Conservation (phyloP, 2,797 vertebrate genomes). For the Sebastes steindachneri region DNA sequence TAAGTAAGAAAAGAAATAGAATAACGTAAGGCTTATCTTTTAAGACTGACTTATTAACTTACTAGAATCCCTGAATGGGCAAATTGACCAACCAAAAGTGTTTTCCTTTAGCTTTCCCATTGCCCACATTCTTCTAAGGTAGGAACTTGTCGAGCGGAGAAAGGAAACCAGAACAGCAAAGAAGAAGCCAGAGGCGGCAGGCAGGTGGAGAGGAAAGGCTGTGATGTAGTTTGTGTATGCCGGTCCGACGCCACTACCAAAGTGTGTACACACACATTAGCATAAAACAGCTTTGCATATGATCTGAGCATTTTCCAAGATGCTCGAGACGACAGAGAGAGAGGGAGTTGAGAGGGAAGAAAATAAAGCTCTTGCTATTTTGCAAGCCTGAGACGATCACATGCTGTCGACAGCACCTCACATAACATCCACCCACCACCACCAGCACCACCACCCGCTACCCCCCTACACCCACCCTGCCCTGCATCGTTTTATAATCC, state of each 20-base stretch:
- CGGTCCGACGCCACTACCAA: constrained; percentile 48
- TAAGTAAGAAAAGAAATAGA: background rate
- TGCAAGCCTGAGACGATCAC: constrained; percentile 59
- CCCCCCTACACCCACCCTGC: background rate
- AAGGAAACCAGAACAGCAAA: constrained; percentile 28
- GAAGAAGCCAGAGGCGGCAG: constrained; percentile 32
- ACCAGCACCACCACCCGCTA: background rate
- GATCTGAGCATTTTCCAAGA: constrained; percentile 69
- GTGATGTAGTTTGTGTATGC: constrained; percentile 68
- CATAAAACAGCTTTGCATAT: constrained; percentile 79
- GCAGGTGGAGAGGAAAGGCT: constrained; percentile 57
- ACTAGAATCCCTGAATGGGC: background rate
- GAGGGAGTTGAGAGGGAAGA: constrained; percentile 51
- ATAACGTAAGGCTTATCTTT: background rate
- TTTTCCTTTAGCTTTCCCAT: background rate
- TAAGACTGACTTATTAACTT: background rate
- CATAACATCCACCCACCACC: constrained; percentile 35
- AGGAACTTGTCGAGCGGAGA: background rate
- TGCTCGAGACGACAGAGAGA: constrained; percentile 49
- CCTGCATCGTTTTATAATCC: constrained; percentile 39
- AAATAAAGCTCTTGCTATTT: constrained; percentile 62
- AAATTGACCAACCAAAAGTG: constrained; percentile 2
- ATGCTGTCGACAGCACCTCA: constrained; percentile 55
- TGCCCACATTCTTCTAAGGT: background rate
- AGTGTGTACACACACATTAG: constrained; percentile 69